Evolutionary conservation across 2,113 vertebrate species (phyloP), one percentile per base, ranked within the genome.

Genomic region (Leptodactylus fuscus): DNA sequence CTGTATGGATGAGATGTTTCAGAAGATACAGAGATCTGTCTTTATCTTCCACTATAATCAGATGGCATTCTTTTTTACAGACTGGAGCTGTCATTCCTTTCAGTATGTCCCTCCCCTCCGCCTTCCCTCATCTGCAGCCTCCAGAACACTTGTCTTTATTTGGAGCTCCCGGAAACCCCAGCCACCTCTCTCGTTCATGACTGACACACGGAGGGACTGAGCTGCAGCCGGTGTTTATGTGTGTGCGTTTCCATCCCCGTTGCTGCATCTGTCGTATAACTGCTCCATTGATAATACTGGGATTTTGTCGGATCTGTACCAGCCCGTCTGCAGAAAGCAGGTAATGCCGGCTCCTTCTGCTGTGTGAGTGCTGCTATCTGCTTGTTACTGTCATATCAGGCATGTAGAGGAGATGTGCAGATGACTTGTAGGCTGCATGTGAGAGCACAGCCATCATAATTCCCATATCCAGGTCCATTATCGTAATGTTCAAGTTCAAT

Each of bases 161-260:
- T 93, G 96, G 97, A 95, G 93, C 94, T 95, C 87, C 95, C 95
- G 96, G 96, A 96, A 97, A 95, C 94, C 13, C 88, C 90, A 34
- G 90, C 91, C 92, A 90, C 86, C 91, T 89, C 92, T 88, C 90
- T 89, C 85, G 84, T 82, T 89, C 88, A 92, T 92, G 95, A 94
- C 92, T 88, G 94, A 93, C 95, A 90, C 62, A 70, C 77, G 77
- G 51, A 79, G 83, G 32, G 65, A 70, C 38, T 69, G 75, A 79
- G 62, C 83, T 16, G 67, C 69, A 82, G 74, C 74, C 58, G 20
- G 20, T 51, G 41, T 77, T 77, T 70, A 53, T 85, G 27, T 34
- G 74, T 36, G 15, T 48, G 10, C 48, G 27, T 32, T n/a, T 29
- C 48, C 75, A 53, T 82, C 81, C 71, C 22, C 60, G 38, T 58